Conservation (phyloP, 2,113 vertebrate species). For the Maylandia zebra region DNA sequence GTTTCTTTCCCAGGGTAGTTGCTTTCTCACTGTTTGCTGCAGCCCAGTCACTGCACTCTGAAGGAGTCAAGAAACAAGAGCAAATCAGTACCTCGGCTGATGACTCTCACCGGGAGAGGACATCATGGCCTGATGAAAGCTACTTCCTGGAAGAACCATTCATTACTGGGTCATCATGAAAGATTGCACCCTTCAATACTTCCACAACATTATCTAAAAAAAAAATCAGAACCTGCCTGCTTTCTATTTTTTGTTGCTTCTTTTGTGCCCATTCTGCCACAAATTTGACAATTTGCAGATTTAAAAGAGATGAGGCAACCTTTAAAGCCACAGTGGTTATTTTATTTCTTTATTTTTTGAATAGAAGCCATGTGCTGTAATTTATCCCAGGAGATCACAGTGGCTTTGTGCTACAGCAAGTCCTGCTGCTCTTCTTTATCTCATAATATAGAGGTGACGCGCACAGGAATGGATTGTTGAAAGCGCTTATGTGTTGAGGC, state of each 20-base stretch:
- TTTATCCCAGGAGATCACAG: slow-evolving; percentile 12
- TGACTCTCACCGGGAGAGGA: slow-evolving; percentile 31
- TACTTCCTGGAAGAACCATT: not conserved
- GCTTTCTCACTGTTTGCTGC: slow-evolving; percentile 15
- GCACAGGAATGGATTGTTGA: not conserved
- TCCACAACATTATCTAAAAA: not conserved
- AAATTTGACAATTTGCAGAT: not conserved
- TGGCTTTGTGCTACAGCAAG: not conserved
- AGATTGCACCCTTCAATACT: not conserved
- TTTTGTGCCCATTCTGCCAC: not conserved
- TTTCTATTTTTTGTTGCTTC: not conserved
- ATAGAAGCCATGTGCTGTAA: slow-evolving; percentile 8
- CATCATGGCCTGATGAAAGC: slow-evolving; percentile 31
- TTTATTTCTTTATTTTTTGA: not conserved
- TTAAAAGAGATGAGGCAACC: not conserved
- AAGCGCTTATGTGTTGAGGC: not conserved
- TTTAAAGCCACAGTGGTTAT: not conserved
- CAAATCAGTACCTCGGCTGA: slow-evolving; percentile 50
- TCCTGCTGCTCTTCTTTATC: slow-evolving; percentile 23
- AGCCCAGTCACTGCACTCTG: slow-evolving; percentile 25
- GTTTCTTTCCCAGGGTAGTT: not conserved
- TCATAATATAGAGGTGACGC: slow-evolving; percentile 1
- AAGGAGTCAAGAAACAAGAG: slow-evolving; percentile 42
- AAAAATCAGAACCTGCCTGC: not conserved
- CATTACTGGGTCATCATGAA: not conserved